Evolutionary conservation across 2,113 vertebrate species (phyloP).

Genomic region (Eretmochelys imbricata): DNA sequence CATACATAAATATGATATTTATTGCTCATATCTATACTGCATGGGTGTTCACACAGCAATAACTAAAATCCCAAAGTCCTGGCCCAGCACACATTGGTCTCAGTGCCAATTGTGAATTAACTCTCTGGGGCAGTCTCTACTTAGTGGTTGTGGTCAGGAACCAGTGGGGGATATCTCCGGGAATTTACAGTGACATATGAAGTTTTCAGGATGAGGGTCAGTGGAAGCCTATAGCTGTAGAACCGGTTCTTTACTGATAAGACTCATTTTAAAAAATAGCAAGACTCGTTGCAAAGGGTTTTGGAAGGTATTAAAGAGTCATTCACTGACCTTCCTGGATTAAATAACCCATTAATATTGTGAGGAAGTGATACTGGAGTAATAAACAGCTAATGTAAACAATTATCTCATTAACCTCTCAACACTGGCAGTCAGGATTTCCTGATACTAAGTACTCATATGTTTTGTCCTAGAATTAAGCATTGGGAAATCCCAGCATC

Average conservation of each 20-base stretch:
- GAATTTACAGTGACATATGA: neutral
- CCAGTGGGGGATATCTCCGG: neutral
- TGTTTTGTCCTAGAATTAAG: neutral
- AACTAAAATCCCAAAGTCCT: neutral
- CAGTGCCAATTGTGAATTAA: neutral
- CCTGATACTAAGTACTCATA: neutral
- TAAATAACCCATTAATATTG: slow-evolving; percentile 38
- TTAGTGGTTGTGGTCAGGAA: neutral
- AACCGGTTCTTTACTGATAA: slow-evolving; percentile 43
- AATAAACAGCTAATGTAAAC: slow-evolving; percentile 50
- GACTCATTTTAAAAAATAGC: slow-evolving; percentile 28
- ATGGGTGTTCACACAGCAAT: neutral
- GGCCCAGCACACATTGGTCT: neutral
- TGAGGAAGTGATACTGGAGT: slow-evolving; percentile 67
- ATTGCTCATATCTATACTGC: neutral
- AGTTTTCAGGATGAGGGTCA: neutral
- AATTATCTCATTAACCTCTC: slow-evolving; percentile 32
- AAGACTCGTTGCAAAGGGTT: slow-evolving; percentile 56
- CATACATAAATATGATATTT: neutral
- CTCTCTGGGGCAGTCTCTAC: neutral
- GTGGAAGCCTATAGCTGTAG: slow-evolving; percentile 42
- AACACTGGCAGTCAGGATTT: neutral
- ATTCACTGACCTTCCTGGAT: slow-evolving; percentile 59
- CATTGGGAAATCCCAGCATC: neutral
- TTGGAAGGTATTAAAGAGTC: slow-evolving; percentile 52